Evolutionary conservation across 1,140 invertebrate genomes (phyloP), one percentile per base, ranked within the genome.

Genomic region (Zaprionus camerounensis): DNA sequence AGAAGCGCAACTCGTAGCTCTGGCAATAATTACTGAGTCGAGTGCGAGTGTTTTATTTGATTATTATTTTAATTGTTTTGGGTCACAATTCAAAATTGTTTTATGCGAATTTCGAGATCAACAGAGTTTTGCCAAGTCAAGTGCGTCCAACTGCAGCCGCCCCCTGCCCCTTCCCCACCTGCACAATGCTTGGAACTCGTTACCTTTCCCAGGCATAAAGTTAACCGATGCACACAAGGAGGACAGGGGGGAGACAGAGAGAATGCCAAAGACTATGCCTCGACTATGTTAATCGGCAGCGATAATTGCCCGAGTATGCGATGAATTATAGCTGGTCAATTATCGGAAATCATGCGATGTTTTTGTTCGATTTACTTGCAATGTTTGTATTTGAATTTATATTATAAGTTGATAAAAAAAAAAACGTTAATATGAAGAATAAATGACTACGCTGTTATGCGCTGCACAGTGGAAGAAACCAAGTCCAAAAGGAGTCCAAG

Each of bases 41-140:
- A 63, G 38, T 6, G 38, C 17, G 17, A 49, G 17, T 20, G 9
- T 49, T 20, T 7, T 20, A 49, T 20, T 49, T 49, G 20, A 9
- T 51, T 26, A 49, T 76, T 38, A 59, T 76, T 86, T 87, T 87
- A 80, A 87, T 80, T 85, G 61, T 63, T 66, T 66, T 75, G 79
- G 86, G 78, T 67, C 41, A 80, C 77, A 82, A 87, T 69, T 71
- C 59, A 74, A 53, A 71, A 13, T 34, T 61, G 71, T 61, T 78
- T 41, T 41, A 71, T 77, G 58, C 46, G 80, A 76, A 58, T 71
- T 71, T 62, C 49, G 62, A 76, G 72, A 63, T 70, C 53, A 72
- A 31, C 46, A 44, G 64, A 58, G 51, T 55, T 3, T 13, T 59
- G 36, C 34, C 34, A 20, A 51, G 55, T 68, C 64, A 72, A 67